A percentile compares a stretch with the other conserved stretches of the same genome.
Evolutionary conservation across 2,113 vertebrate species (phyloP).

Genomic region (Varanus salvator): DNA sequence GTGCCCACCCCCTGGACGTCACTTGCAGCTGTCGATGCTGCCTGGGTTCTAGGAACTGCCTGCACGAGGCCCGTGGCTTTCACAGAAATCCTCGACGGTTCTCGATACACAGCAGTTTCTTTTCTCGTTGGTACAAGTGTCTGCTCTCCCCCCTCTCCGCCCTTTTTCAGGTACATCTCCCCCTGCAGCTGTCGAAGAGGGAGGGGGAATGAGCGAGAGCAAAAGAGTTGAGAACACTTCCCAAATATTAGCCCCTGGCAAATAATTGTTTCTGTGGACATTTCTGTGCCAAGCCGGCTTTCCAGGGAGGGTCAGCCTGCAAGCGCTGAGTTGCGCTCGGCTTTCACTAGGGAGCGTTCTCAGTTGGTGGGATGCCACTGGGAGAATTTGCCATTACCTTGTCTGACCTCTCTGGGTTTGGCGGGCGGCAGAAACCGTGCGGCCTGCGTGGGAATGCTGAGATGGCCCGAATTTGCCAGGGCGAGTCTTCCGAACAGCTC

Average conservation of each 20-base stretch:
- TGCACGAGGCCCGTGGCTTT: too few relatives aligned
- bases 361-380: neutral
- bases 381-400: conserved; percentile 43
- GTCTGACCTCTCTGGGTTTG: conserved; percentile 35
- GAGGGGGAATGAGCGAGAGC: neutral
- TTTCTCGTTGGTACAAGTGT: neutral
- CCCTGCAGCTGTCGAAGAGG: too few relatives aligned
- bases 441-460: neutral
- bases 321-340: fast-evolving
- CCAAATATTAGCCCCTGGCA: neutral
- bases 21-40: too few relatives aligned
- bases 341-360: neutral
- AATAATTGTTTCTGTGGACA: neutral
- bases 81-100: too few relatives aligned
- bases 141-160: neutral
- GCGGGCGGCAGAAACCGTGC: neutral
- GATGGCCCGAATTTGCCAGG: conserved; percentile 12
- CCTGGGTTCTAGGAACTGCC: too few relatives aligned
- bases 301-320: neutral
- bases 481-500: neutral
- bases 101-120: too few relatives aligned
- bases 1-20: too few relatives aligned
- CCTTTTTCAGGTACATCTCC: too few relatives aligned
- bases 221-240: neutral
- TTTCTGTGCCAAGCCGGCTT: neutral